Percentiles rank a stretch among this genome's conserved stretches.
Evolutionary conservation across 2,797 vertebrate species (phyloP).

Genomic region (Megaceryle alcyon): DNA sequence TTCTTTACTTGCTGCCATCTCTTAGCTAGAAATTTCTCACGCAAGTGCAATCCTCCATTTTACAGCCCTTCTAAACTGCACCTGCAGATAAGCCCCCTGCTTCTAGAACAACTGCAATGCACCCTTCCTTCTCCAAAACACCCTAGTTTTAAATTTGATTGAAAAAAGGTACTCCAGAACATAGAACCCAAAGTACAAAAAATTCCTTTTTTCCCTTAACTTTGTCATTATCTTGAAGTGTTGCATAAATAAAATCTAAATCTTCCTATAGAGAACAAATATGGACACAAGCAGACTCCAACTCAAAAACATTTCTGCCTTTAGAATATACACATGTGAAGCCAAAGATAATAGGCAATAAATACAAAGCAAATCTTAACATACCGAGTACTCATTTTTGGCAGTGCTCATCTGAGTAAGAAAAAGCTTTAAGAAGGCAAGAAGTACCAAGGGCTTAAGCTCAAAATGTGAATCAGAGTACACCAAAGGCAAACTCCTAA

Average conservation of each 20-base stretch:
- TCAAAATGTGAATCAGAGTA: not conserved
- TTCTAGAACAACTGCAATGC: not conserved
- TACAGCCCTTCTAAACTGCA: not conserved
- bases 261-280: not conserved
- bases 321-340: not conserved
- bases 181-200: not conserved
- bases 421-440: not conserved
- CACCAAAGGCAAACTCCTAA: not conserved
- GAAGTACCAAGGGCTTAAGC: not conserved
- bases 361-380: not conserved
- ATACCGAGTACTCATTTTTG: not conserved
- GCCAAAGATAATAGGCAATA: not conserved
- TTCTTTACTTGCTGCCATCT: not conserved
- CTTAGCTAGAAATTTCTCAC: not conserved
- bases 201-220: not conserved
- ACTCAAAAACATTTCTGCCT: not conserved
- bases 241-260: not conserved
- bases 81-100: not conserved
- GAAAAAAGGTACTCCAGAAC: not conserved
- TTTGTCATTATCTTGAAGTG: not conserved
- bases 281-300: not conserved
- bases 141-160: not conserved
- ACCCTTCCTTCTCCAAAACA: not conserved
- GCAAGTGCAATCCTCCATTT: not conserved
- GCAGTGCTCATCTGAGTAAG: not conserved